phyloP scores from a whole-genome alignment of 2,888 invertebrate species.

The Nematopogon swammerdamellus region DNA sequence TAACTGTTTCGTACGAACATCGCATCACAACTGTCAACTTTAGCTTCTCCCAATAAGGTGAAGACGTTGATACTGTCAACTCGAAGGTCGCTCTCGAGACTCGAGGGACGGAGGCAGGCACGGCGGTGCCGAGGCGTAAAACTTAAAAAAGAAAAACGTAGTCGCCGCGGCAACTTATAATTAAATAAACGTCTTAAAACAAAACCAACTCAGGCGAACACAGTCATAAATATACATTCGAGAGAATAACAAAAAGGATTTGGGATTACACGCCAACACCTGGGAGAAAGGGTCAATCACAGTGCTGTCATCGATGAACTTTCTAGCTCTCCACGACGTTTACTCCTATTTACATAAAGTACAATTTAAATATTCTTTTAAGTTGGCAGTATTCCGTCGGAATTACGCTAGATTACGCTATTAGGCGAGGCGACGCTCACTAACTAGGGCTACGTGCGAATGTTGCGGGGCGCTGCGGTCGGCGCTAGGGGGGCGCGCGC shows the following conservation, averaged over 20 bases:
- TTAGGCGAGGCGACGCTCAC: too few relatives aligned
- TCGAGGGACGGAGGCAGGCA: not conserved
- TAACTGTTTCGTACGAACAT: too few relatives aligned
- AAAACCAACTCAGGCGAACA: not conserved
- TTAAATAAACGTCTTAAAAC: not conserved
- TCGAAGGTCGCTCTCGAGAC: too few relatives aligned
- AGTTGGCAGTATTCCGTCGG: slow-evolving; percentile 14
- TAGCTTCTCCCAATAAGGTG: too few relatives aligned
- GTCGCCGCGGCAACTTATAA: not conserved
- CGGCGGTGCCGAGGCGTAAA: not conserved
- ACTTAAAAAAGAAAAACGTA: not conserved
- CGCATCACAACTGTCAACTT: too few relatives aligned
- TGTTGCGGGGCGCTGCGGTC: not conserved
- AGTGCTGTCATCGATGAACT: slow-evolving; percentile 12
- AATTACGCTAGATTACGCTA: slow-evolving; percentile 13
- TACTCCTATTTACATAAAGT: slow-evolving; percentile 11
- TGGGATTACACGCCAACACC: not conserved
- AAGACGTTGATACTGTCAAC: too few relatives aligned
- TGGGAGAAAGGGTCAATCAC: slow-evolving; percentile 10
- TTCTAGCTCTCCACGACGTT: slow-evolving; percentile 5
- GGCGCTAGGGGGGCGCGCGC: slow-evolving; percentile 31
- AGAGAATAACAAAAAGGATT: slow-evolving; percentile 7
- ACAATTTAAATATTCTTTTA: slow-evolving; percentile 3
- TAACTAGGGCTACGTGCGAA: not conserved
- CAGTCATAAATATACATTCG: slow-evolving; percentile 4